Evolutionary conservation across 1,140 invertebrate genomes (phyloP).

Genomic region (Pseudomyrmex flavicornis): DNA sequence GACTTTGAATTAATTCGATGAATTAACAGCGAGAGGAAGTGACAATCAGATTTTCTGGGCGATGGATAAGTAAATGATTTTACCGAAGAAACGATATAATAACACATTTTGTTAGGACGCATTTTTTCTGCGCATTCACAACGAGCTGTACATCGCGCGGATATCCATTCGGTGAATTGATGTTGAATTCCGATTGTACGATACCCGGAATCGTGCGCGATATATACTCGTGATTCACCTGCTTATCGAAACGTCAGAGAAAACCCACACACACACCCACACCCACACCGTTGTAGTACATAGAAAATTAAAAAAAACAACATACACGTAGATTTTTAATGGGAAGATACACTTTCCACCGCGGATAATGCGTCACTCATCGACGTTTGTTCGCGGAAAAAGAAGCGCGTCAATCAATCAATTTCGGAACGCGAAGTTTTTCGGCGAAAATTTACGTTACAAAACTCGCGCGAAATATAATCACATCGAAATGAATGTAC

Average conservation of each 20-base stretch:
- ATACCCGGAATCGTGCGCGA: not conserved
- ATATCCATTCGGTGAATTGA: not conserved
- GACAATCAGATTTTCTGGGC: too few species aligned
- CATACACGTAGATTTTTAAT: not conserved
- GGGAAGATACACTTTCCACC: not conserved
- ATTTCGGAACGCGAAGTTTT: not conserved
- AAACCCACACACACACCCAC: too few species aligned
- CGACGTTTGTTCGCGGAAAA: constrained; percentile 10
- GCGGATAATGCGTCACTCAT: constrained; percentile 36
- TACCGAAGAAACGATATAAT: too few species aligned
- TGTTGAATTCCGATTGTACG: not conserved
- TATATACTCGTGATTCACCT: constrained; percentile 36
- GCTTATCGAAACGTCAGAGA: not conserved
- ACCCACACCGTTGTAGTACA: too few species aligned
- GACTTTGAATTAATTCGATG: too few species aligned
- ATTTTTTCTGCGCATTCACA: too few species aligned
- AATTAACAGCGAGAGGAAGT: too few species aligned
- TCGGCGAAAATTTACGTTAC: not conserved
- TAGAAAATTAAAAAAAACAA: too few species aligned
- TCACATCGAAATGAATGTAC: too few species aligned
- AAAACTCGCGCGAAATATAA: not conserved
- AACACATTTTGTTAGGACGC: too few species aligned
- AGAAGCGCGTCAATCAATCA: constrained; percentile 22
- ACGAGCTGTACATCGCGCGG: not conserved
- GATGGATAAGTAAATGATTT: not conserved